phyloP scores from a whole-genome alignment of 92 coral and sea anemone species.

The Phenganax marumi region DNA sequence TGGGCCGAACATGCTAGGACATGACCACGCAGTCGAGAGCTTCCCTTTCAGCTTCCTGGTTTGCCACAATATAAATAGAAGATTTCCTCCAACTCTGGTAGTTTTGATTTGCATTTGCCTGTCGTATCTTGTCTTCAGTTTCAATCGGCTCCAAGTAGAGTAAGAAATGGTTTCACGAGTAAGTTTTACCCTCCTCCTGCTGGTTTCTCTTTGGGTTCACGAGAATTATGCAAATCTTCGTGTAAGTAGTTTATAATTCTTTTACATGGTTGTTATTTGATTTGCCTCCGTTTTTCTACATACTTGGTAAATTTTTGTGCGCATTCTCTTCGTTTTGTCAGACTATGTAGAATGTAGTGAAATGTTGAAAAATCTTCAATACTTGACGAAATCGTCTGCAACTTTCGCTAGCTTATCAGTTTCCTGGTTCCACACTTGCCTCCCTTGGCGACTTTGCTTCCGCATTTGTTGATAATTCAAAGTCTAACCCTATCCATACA shows the following conservation, averaged over 20 bases:
- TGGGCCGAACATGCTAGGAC: constrained; percentile 18
- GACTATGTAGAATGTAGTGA: too few species aligned
- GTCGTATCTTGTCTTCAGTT: neutral
- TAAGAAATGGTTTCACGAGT: neutral
- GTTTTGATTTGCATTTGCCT: neutral
- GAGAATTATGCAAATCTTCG: constrained; percentile 2
- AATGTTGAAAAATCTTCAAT: too few species aligned
- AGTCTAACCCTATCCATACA: too few species aligned
- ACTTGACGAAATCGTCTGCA: too few species aligned
- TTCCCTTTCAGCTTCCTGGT: neutral
- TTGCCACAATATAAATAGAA: constrained; percentile 11
- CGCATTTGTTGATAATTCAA: too few species aligned
- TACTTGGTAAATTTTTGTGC: neutral
- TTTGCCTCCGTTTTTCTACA: neutral
- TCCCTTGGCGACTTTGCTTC: too few species aligned
- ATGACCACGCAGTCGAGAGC: neutral
- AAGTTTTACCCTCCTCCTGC: neutral
- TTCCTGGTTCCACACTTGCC: too few species aligned
- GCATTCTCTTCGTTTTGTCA: neutral
- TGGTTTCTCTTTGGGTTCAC: neutral
- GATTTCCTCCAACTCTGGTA: neutral
- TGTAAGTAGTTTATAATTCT: neutral
- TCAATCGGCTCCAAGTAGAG: neutral
- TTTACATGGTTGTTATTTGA: neutral
- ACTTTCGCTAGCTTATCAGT: too few species aligned